Base-by-base conservation (phyloP, 2,888 invertebrate genomes). In the Willowsia nigromaculata region DNA sequence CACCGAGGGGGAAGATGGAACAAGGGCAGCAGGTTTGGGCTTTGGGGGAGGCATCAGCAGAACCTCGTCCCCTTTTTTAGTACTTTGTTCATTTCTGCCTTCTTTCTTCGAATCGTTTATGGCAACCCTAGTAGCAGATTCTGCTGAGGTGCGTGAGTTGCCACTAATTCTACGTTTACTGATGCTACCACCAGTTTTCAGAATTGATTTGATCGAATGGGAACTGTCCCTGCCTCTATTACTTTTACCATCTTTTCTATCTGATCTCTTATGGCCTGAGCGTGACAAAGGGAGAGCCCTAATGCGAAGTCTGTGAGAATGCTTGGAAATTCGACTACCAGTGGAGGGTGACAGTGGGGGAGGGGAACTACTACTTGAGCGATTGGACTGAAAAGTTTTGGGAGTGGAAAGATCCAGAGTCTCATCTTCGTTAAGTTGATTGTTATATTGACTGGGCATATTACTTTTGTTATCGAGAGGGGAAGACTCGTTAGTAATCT, bases 241-340 rank as follows among this genome's bases (percentile, higher is more conserved):
- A 15, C 1, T 65, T 25, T 37, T 56, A 6, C 6, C 15, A 15
- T 25, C 30, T 33, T 30, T 62, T 62, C 15, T 62, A 0, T 37
- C 43, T 1, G 25, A 56, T 33, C 43, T 80, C 33, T 7, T 30
- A n/a, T 30, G 65, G 37, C 59, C 25, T 62, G 22, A 47, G 18
- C 56, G 80, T 9, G 25, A 37, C 25, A 40, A 82, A 15, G 56
- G 71, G 9, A 76, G 88, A 50, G 88, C 62, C 53, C 56, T 82
- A 27, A 88, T 88, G 3, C 83, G 56, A 62, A 88, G 82, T 74
- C 76, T 82, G 9, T 33, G 74, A 3, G 74, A 76, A 59, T 83
- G 83, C 47, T 88, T 82, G 22, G 88, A 62, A 7, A 62, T 27
- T n/a, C n/a, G n/a, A 15, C 18, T 25, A 47, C 25, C n/a, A 2